Conservation (phyloP, 2,797 vertebrate species). For the Sparus aurata region DNA sequence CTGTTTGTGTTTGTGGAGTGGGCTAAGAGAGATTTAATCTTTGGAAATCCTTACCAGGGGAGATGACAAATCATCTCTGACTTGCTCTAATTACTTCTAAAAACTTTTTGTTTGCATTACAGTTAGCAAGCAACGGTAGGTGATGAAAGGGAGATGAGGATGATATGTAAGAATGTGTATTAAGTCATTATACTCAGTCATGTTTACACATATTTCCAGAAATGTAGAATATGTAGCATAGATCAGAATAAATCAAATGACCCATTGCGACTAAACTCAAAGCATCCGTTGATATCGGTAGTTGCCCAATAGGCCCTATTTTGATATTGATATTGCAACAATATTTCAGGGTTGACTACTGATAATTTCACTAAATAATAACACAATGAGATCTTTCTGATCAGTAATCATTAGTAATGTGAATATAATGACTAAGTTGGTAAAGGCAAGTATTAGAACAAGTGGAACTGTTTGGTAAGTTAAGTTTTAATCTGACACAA, state of each 20-base stretch:
- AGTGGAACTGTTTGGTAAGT: too few relatives aligned
- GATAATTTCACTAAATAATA: too few relatives aligned
- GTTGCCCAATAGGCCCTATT: too few relatives aligned
- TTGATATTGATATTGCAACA: too few relatives aligned
- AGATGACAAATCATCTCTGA: constrained; percentile 76
- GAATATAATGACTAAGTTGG: too few relatives aligned
- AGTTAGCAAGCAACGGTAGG: constrained; percentile 23
- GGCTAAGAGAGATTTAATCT: constrained; percentile 82
- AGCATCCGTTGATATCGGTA: neutral
- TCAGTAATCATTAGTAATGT: too few relatives aligned
- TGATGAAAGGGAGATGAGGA: constrained; percentile 8
- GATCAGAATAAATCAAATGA: neutral
- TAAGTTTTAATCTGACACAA: too few relatives aligned
- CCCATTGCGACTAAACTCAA: neutral
- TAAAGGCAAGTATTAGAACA: too few relatives aligned
- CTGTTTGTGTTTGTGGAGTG: constrained; percentile 81
- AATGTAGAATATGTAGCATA: neutral
- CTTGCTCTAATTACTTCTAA: constrained; percentile 79
- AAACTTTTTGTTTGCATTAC: constrained; percentile 75
- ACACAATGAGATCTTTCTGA: too few relatives aligned
- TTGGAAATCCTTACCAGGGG: constrained; percentile 79
- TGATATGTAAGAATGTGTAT: neutral
- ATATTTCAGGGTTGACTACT: too few relatives aligned
- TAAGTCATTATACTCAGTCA: neutral
- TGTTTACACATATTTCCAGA: neutral